Base-by-base conservation (phyloP, 2,888 invertebrate genomes). In the Scrobipalpa costella region DNA sequence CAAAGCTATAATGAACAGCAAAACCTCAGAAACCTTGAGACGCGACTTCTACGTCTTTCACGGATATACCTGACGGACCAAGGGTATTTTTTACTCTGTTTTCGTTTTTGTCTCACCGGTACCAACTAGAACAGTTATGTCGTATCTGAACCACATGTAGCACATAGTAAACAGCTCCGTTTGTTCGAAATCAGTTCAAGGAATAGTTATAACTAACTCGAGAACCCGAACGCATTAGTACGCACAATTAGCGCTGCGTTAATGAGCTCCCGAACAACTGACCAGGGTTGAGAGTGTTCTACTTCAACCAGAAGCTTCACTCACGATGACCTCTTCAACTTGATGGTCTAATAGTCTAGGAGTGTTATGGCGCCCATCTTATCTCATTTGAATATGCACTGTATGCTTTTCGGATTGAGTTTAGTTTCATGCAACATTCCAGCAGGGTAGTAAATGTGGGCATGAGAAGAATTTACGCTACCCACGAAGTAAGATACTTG, bases 191-290 rank as follows among this genome's bases (percentile, higher is more conserved):
- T 84, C 81, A 77, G 83, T 86, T 86, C 86, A 88, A 84, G 85
- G 87, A 87, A 87, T 87, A 83, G 79, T 78, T 78, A 34, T 81
- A 78, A 84, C 79, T 83, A 79, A 85, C 79, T 78, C 79, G 80
- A 77, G 80, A 77, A 79, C 75, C 74, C 78, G 76, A 79, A 82
- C 75, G 81, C 85, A 88, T 88, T 88, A 89, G 89, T 84, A 78
- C 76, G 80, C 76, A 83, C 84, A 90, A 90, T 90, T 90, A 88
- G 85, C 84, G 81, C 77, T 79, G 73, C 76, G 88, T 87, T 90
- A 90, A 90, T 88, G 87, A 88, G 86, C 80, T 84, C 76, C 75
- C 79, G 80, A 73, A 79, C 79, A 84, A 72, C 78, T 84, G 80
- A 63, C 81, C 73, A 81, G 78, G 79, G 83, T 73, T 69, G 71